These are phyloP conservation scores for Thunnus thynnus DNA, from an alignment of 2,113 vertebrate genomes.

Conservation along the genomic window DNA sequence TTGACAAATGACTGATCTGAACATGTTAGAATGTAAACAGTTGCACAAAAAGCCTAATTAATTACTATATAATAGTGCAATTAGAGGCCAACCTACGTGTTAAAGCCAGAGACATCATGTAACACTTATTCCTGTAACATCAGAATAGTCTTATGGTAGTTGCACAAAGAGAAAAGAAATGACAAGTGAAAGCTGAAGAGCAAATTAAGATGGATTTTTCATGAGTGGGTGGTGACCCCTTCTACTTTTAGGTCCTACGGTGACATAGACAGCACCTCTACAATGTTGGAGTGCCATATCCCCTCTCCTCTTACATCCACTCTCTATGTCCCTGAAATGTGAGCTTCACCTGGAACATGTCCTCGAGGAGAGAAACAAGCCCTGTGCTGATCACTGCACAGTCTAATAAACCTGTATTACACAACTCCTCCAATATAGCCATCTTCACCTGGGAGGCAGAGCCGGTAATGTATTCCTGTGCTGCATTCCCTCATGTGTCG, in stretches of 20 bases:
- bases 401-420: constrained; percentile 79
- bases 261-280: constrained; percentile 26
- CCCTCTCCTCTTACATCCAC: constrained; percentile 27
- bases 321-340: constrained; percentile 52
- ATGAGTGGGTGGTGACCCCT: neutral
- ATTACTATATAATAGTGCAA: neutral
- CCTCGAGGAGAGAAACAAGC: constrained; percentile 68
- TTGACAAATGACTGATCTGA: constrained; percentile 7
- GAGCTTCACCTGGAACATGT: constrained; percentile 63
- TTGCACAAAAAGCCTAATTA: constrained; percentile 16
- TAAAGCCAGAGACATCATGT: constrained; percentile 17
- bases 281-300: constrained; percentile 23
- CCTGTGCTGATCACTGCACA: constrained; percentile 65
- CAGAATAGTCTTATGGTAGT: neutral
- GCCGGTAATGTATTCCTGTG: constrained; percentile 73
- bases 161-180: neutral
- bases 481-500: constrained; percentile 69
- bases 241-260: constrained; percentile 20
- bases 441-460: constrained; percentile 71
- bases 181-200: neutral
- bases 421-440: constrained; percentile 65
- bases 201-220: constrained; percentile 27
- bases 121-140: constrained; percentile 16
- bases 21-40: neutral
- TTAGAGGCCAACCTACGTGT: neutral